phyloP scores from a whole-genome alignment of 2,888 invertebrate species.

The Ariolimax columbianus region DNA sequence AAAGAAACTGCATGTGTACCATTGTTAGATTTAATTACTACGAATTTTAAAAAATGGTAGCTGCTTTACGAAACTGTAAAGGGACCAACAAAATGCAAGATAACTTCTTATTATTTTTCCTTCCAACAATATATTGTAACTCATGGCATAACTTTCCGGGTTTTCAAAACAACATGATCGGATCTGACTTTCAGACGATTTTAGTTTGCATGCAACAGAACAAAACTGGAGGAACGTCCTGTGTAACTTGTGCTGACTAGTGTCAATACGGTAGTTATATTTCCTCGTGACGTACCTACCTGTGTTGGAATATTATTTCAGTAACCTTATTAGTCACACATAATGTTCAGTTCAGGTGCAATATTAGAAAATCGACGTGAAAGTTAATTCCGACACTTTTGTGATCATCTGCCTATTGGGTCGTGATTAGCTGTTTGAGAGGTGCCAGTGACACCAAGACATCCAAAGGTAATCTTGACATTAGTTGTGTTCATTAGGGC shows the following conservation, averaged over 20 bases:
- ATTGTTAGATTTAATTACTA: too few relatives aligned
- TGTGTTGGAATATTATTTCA: too few relatives aligned
- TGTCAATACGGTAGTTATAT: too few relatives aligned
- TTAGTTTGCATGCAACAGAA: background rate
- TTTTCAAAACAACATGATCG: background rate
- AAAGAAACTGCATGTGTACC: too few relatives aligned
- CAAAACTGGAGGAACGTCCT: too few relatives aligned
- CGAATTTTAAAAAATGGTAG: too few relatives aligned
- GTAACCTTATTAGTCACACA: too few relatives aligned
- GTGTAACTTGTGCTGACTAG: too few relatives aligned
- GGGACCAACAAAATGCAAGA: background rate
- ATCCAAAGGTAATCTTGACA: constrained; percentile 13
- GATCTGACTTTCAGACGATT: background rate
- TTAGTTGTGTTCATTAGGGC: background rate
- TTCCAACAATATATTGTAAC: background rate
- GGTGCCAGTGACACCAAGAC: background rate
- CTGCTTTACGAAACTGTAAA: too few relatives aligned
- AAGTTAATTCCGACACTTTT: background rate
- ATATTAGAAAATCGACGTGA: background rate
- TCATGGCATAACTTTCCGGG: constrained; percentile 14
- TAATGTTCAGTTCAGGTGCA: background rate
- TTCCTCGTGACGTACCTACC: too few relatives aligned
- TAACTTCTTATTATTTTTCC: background rate
- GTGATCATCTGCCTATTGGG: background rate
- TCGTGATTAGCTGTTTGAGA: background rate